Base-by-base conservation (phyloP, 2,113 vertebrate genomes). In the Carassius gibelio region DNA sequence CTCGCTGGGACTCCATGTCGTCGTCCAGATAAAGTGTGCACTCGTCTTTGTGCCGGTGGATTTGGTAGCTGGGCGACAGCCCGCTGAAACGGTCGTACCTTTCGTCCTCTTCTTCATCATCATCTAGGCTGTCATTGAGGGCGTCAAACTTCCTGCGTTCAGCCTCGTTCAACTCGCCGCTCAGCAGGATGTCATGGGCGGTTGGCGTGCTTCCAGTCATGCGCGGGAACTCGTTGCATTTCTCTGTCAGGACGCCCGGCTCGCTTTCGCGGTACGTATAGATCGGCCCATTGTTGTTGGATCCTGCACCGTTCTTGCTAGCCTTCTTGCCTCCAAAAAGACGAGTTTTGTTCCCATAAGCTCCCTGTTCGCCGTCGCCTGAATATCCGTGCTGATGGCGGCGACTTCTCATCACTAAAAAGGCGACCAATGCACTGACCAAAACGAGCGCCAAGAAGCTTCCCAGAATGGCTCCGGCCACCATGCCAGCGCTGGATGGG, bases 1-100 rank as follows among this genome's bases (percentile, higher is more conserved):
- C 97, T 81, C 95, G 92, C 87, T 96, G 97, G 8, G 97, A 97
- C 91, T 97, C 97, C 97, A 97, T 96, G 93, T 96, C 95, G 1
- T 97, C 96, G 8, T 95, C 96, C 0, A 95, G 91, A 87, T 95
- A 95, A 71, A 86, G 89, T 3, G 88, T 88, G 80, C 91, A 87
- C 5, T 92, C 90, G 0, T 75, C 78, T 42, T 88, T 89, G 21
- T 81, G 89, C 55, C 86, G 52, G 59, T 88, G 90, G 64, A 92
- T 87, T 14, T 92, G 93, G 23, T 94, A 91, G 26, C 92, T 88
- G 0, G 94, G 90, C 0, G 93, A 91, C 6, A 93, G 91, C 84
- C 92, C 92, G 30, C 55, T 83, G 0, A 94, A 94, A 7, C 89
- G 50, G 21, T 94, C 91, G 17, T 94, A 95, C 1, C 84, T 86